Base-by-base conservation (phyloP, 1,140 invertebrate species). In the Mactra quadrangularis region DNA sequence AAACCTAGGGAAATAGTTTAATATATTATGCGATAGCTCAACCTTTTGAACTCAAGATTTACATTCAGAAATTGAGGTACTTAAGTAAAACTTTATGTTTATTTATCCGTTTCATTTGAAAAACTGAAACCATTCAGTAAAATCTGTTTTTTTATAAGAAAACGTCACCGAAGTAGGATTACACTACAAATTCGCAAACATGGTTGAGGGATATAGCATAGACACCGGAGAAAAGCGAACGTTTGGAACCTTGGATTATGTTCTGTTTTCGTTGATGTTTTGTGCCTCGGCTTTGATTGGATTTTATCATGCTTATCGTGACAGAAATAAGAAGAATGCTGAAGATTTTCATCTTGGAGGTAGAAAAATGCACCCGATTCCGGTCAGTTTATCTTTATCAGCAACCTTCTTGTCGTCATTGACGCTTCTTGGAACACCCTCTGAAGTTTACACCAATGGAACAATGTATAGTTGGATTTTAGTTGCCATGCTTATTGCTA, bases 391-490 rank as follows among this genome's bases (percentile, higher is more conserved):
- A 78, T 91, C 90, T 22, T 68, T 91, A 64, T 78, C 91, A 52
- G 88, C 92, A 92, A 97, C 96, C 92, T 97, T 97, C 91, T 96
- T 98, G 90, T 97, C 97, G 0, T 97, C 97, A 57, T 96, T 98
- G 41, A 97, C 97, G 9, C 95, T 98, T 78, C 93, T 98, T 19
- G 97, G 97, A 17, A 97, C 96, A 17, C 97, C 97, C 2, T 95
- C 96, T 0, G 97, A 98, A 93, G 96, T 97, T 83, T 98, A 97
- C 82, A 88, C 85, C 55, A 89, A 87, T 78, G 86, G 85, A 17
- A 92, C 89, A 0, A 85, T 89, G 86, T 92, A 83, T 70, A 87
- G 78, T 78, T 88, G 88, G 81, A 83, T 92, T 9, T 74, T 77
- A 9, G 41, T 91, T 4, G 84, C 81, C 0, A 90, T 89, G 77